These are phyloP conservation scores for Prunella himalayana DNA, from an alignment of 2,113 vertebrate genomes.

Conservation along the genomic window DNA sequence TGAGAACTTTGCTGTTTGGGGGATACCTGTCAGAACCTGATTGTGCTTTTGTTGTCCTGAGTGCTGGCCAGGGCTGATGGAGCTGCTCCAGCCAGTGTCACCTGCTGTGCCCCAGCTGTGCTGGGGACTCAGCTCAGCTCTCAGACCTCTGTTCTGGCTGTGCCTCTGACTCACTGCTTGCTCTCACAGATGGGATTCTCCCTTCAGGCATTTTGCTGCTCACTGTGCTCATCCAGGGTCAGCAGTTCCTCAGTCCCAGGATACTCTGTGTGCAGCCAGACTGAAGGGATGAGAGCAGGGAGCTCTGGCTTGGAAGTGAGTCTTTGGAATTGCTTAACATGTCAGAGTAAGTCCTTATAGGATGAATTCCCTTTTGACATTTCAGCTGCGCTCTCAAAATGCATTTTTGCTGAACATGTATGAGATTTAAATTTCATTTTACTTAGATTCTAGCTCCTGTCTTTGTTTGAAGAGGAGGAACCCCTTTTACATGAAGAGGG, in stretches of 20 bases:
- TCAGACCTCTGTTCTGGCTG: not conserved
- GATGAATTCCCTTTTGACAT: not conserved
- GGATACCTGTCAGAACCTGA: not conserved
- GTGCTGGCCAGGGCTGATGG: not conserved
- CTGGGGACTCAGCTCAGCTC: not conserved
- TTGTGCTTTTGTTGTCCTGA: rapidly evolving
- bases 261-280: not conserved
- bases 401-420: not conserved
- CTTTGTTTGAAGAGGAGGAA: not conserved
- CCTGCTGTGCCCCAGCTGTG: not conserved
- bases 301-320: not conserved
- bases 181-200: not conserved
- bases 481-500: not conserved
- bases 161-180: not conserved
- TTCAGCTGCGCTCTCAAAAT: not conserved
- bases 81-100: not conserved
- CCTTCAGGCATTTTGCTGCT: not conserved
- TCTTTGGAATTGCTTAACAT: not conserved
- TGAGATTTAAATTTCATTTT: not conserved
- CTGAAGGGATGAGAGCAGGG: not conserved
- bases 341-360: not conserved
- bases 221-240: not conserved
- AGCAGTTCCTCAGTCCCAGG: not conserved
- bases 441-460: not conserved
- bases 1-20: not conserved